Evolutionary conservation across 37 sponge, comb jelly and placozoan species (phyloP), one percentile per base, ranked within the genome.

Genomic region (Cladorhizidae sp.): DNA sequence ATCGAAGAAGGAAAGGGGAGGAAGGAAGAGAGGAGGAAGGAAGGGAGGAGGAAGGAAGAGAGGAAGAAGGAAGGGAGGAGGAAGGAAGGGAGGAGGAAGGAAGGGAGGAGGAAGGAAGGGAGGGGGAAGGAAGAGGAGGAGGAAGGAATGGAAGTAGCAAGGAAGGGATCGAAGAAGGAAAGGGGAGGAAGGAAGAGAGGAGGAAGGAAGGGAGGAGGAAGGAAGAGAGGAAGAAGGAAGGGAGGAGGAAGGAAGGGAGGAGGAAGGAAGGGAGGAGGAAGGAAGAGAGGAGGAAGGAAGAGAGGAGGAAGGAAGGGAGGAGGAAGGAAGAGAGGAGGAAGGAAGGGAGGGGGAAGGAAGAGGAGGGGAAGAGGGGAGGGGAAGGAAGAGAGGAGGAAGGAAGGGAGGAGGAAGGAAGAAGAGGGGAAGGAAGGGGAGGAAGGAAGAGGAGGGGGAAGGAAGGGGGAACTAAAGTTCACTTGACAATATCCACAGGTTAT

Each of bases 101-200:
- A 18, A 54, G 56, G 18, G 56, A 54, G 56, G 18, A 18, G 18
- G 56, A 54, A 18, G 18, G 56, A 54, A 18, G 18, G 56, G 18
- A 18, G 18, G 56, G 18, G 56, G 18, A 18, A 54, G 56, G 18
- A 18, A 54, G 56, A 54, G 56, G 18, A 18, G 18, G 56, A 54
- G 56, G 18, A 18, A 54, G 56, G 18, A 18, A 54, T 14, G 18
- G 56, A 54, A 18, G 18, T 14, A 54, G 56, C 14, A 18, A 54
- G 56, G 18, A 18, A 54, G 56, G 18, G 56, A 54, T 14, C 14
- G 56, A 54, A 18, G 18, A 18, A 54, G 56, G 28, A n/a, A 23
- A 28, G 28, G 26, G 28, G 65, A 64, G 65, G n/a, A 28, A 23
- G 65, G 28, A 41, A 69, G 70, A 35, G 70, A 41, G 38, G 70